A percentile compares a stretch with the other conserved stretches of the same genome.
Evolutionary conservation across 2,888 invertebrate species (phyloP).

Genomic region (Lypha dubia): DNA sequence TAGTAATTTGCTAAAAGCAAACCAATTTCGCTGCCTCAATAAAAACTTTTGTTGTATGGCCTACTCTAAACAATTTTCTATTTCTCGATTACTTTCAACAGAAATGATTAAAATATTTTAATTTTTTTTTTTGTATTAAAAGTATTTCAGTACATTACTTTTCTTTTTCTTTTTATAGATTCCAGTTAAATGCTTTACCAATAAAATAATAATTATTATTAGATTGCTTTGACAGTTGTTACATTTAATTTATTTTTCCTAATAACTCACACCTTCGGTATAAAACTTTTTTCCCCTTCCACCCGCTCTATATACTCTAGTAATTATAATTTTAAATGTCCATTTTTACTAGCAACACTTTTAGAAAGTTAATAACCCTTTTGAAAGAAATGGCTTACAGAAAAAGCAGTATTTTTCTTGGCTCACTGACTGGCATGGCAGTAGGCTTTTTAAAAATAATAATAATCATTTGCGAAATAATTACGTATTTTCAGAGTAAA

Average conservation of each 20-base stretch:
- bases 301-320: too few relatives aligned
- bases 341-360: slow-evolving; percentile 9
- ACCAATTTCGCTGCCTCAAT: slow-evolving; percentile 1
- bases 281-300: background rate
- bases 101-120: slow-evolving; percentile 27
- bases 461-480: slow-evolving; percentile 46
- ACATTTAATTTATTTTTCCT: slow-evolving; percentile 49
- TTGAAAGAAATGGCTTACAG: slow-evolving; percentile 1
- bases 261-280: slow-evolving; percentile 23
- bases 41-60: slow-evolving; percentile 5
- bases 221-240: slow-evolving; percentile 69
- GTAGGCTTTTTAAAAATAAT: slow-evolving; percentile 54
- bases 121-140: background rate
- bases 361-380: slow-evolving; percentile 43
- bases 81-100: background rate
- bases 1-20: slow-evolving; percentile 3
- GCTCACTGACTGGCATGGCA: slow-evolving; percentile 1
- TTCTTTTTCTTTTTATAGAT: slow-evolving; percentile 59
- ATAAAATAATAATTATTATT: slow-evolving; percentile 73
- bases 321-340: slow-evolving; percentile 34
- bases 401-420: background rate
- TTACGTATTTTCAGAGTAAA: slow-evolving; percentile 25
- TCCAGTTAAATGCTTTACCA: slow-evolving; percentile 69
- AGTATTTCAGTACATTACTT: background rate
- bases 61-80: background rate